Evolutionary conservation across 2,113 vertebrate species (phyloP).

Genomic region (Perca schrenkii): DNA sequence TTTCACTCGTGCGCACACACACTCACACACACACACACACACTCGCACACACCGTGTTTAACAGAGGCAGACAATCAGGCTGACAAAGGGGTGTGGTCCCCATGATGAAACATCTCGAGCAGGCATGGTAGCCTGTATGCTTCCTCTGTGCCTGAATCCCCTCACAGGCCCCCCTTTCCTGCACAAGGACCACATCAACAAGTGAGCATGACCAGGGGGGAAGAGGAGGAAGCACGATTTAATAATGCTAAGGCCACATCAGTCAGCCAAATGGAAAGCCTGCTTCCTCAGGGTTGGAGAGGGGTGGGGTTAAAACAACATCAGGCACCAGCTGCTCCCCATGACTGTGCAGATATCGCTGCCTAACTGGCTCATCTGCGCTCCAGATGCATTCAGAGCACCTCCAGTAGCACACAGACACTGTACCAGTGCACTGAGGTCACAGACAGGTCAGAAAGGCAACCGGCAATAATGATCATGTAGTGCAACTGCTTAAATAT

Average conservation of each 20-base stretch:
- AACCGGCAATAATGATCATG: background rate
- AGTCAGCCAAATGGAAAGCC: slow-evolving; percentile 70
- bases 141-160: slow-evolving; percentile 13
- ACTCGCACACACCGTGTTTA: fast-evolving
- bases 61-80: slow-evolving; percentile 22
- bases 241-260: slow-evolving; percentile 73
- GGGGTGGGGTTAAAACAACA: slow-evolving; percentile 53
- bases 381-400: slow-evolving; percentile 59
- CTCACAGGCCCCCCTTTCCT: slow-evolving; percentile 23
- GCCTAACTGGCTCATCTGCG: slow-evolving; percentile 61
- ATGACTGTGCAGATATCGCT: slow-evolving; percentile 70
- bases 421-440: slow-evolving; percentile 33
- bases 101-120: slow-evolving; percentile 30
- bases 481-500: background rate
- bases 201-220: slow-evolving; percentile 63
- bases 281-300: slow-evolving; percentile 50
- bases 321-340: slow-evolving; percentile 76
- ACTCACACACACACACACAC: background rate
- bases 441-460: slow-evolving; percentile 35
- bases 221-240: slow-evolving; percentile 48
- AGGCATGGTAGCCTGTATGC: slow-evolving; percentile 15
- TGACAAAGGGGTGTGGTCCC: slow-evolving; percentile 64
- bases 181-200: slow-evolving; percentile 62
- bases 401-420: slow-evolving; percentile 11
- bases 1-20: background rate